A percentile compares a stretch with the other conserved stretches of the same genome.
Conservation (phyloP, 53 echinoderm and acorn worm genomes). For the Pentamera pediparva region DNA sequence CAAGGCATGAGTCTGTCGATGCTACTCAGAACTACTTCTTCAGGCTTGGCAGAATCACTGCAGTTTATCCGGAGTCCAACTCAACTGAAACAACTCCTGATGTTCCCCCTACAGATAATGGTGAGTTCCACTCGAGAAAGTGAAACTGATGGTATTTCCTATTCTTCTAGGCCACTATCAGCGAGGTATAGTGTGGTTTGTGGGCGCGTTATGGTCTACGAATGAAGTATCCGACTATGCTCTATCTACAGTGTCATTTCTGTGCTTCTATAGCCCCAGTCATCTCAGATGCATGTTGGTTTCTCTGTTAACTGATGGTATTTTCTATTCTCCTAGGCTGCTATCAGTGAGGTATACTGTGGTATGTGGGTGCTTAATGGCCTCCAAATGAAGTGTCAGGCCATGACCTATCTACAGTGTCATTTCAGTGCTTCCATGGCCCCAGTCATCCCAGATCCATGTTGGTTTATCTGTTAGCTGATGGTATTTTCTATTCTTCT, state of each 20-base stretch:
- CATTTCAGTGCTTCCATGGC: conserved; percentile 92
- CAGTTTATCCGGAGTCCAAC: conserved; percentile 33
- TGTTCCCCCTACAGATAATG: conserved; percentile 79
- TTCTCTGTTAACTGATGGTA: too few species aligned
- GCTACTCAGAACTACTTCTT: too few species aligned
- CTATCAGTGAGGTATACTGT: conserved; percentile 64
- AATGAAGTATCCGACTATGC: conserved; percentile 83
- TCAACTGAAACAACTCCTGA: conserved; percentile 39
- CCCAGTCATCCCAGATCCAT: too few species aligned
- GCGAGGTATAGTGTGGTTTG: conserved; percentile 67
- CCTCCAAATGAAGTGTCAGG: conserved; percentile 86
- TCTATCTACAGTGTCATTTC: conserved; percentile 88
- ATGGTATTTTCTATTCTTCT: too few species aligned
- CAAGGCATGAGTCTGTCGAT: conserved; percentile 49
- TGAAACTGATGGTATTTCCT: too few species aligned
- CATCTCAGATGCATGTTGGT: too few species aligned
- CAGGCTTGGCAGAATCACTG: too few species aligned
- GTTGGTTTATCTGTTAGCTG: too few species aligned
- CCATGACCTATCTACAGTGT: conserved; percentile 85
- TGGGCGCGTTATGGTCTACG: conserved; percentile 84
- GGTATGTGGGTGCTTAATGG: conserved; percentile 84
- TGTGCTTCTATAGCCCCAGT: conserved; percentile 88
- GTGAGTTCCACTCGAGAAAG: conserved; percentile 33
- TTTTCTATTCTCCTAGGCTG: too few species aligned
- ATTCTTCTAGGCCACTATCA: conserved; percentile 72